Conservation (phyloP, 1,140 invertebrate genomes). For the Drosophila tristis region DNA sequence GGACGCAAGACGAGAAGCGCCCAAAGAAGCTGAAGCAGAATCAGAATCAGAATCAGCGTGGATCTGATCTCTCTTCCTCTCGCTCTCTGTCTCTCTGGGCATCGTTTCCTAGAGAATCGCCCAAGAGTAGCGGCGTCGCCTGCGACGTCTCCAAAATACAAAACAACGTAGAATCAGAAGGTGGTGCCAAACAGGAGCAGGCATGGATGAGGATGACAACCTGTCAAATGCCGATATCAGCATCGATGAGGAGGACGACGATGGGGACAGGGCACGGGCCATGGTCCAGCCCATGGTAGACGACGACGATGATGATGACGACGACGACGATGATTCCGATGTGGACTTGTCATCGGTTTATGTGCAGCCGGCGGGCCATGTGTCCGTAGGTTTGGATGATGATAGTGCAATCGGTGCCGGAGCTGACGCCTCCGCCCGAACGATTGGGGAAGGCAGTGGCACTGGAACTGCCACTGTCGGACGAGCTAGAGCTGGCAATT, state of each 20-base stretch:
- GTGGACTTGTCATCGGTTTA: slow-evolving; percentile 61
- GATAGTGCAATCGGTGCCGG: slow-evolving; percentile 3
- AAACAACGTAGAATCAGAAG: slow-evolving; percentile 17
- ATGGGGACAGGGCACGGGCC: slow-evolving; percentile 20
- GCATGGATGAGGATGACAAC: slow-evolving; percentile 80
- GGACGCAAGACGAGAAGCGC: slow-evolving; percentile 27
- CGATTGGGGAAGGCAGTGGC: slow-evolving; percentile 7
- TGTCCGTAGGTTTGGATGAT: slow-evolving; percentile 3
- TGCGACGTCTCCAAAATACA: slow-evolving; percentile 69
- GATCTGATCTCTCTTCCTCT: neutral
- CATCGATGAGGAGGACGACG: slow-evolving; percentile 66
- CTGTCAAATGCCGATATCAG: slow-evolving; percentile 77
- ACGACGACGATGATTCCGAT: slow-evolving; percentile 45
- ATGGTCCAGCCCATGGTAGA: slow-evolving; percentile 26
- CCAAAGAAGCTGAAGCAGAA: slow-evolving; percentile 42
- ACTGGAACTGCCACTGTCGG: neutral
- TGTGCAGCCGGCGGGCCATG: slow-evolving; percentile 42
- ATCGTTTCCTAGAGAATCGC: slow-evolving; percentile 7
- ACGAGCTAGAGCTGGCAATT: slow-evolving; percentile 32
- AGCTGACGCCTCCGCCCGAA: neutral
- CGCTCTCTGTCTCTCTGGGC: neutral
- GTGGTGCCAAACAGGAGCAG: slow-evolving; percentile 36
- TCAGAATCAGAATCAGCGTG: slow-evolving; percentile 35
- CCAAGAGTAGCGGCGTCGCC: slow-evolving; percentile 13
- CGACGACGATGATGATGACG: slow-evolving; percentile 23